Evolutionary conservation across 2,888 invertebrate species (phyloP).

Genomic region (Dusona sp.): DNA sequence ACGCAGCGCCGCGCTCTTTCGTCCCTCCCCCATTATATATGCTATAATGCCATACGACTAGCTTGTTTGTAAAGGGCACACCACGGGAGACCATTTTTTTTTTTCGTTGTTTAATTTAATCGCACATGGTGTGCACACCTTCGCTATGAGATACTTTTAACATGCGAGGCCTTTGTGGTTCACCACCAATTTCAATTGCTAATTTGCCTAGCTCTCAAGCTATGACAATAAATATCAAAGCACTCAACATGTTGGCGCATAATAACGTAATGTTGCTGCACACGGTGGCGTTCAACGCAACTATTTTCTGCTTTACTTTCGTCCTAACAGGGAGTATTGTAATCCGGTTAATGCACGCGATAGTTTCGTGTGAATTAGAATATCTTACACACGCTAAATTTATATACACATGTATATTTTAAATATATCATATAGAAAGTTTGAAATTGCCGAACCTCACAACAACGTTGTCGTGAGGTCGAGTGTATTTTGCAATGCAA

Average conservation of each 20-base stretch:
- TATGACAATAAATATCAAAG: conserved; percentile 71
- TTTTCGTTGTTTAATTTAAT: conserved; percentile 63
- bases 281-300: conserved; percentile 29
- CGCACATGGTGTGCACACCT: conserved; percentile 64
- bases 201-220: conserved; percentile 68
- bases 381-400: conserved; percentile 23
- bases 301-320: conserved; percentile 57
- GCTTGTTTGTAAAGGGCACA: conserved; percentile 66
- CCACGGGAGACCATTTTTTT: conserved; percentile 24
- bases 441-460: conserved; percentile 36
- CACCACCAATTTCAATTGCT: conserved; percentile 72
- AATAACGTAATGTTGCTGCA: conserved; percentile 46
- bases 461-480: conserved; percentile 66
- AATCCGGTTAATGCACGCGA: conserved; percentile 21
- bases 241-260: conserved; percentile 65
- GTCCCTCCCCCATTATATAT: conserved; percentile 28
- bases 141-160: conserved; percentile 55
- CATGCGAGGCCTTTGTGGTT: conserved; percentile 43
- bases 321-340: conserved; percentile 14
- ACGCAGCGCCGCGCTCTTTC: conserved; percentile 51
- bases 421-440: background rate
- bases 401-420: background rate
- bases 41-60: conserved; percentile 55
- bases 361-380: conserved; percentile 53
- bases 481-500: conserved; percentile 50